Conservation (phyloP, 1,140 invertebrate species). For the Bombus balteatus region DNA sequence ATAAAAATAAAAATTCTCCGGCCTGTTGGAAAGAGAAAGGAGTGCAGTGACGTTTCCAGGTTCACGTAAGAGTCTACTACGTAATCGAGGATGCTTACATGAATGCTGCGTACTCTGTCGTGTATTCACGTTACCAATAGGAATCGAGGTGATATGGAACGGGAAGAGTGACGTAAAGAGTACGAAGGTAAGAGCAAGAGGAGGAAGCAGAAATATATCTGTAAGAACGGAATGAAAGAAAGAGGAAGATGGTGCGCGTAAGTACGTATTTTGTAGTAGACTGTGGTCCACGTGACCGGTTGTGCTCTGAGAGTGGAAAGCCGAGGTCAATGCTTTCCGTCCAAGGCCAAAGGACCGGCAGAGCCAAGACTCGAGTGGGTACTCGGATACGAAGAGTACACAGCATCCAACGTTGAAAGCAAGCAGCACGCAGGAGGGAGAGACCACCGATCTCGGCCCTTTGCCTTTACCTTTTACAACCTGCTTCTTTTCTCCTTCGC, state of each 20-base stretch:
- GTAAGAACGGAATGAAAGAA: neutral
- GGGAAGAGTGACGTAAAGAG: slow-evolving; percentile 32
- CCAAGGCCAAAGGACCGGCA: slow-evolving; percentile 78
- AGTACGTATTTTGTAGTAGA: slow-evolving; percentile 76
- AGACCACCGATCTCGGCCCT: slow-evolving; percentile 51
- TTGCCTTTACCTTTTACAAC: slow-evolving; percentile 57
- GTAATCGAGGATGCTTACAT: slow-evolving; percentile 38
- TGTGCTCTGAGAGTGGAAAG: slow-evolving; percentile 76
- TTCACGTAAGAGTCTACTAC: slow-evolving; percentile 50
- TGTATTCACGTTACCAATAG: slow-evolving; percentile 27
- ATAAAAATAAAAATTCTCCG: slow-evolving; percentile 24
- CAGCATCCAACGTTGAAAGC: slow-evolving; percentile 59
- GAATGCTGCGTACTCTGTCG: slow-evolving; percentile 8
- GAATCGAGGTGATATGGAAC: slow-evolving; percentile 31
- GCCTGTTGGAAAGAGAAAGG: neutral
- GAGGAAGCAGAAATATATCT: neutral
- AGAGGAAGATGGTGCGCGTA: slow-evolving; percentile 53
- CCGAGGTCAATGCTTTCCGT: slow-evolving; percentile 79
- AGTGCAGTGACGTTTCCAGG: slow-evolving; percentile 40
- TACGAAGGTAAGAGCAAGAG: neutral
- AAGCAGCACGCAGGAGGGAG: slow-evolving; percentile 45
- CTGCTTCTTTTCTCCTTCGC: slow-evolving; percentile 53
- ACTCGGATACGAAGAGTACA: slow-evolving; percentile 68
- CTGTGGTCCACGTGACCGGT: slow-evolving; percentile 75
- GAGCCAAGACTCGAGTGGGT: slow-evolving; percentile 67